Percentiles rank a stretch among this genome's conserved stretches.
Evolutionary conservation across 2,113 vertebrate genomes (phyloP).

Genomic region (Manacus vitellinus): DNA sequence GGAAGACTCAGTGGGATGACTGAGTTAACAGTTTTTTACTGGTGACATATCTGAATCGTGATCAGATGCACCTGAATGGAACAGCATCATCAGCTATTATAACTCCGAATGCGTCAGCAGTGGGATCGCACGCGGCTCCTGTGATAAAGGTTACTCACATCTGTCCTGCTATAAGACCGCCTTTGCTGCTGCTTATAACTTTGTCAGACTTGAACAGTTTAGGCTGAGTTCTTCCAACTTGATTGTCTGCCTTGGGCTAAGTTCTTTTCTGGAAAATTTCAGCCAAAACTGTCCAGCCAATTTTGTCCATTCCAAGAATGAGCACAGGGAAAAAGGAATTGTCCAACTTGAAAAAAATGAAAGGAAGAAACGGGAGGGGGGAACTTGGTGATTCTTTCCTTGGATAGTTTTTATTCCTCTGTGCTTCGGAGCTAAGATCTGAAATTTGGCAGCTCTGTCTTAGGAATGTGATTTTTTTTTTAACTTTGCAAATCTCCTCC

Average conservation of each 20-base stretch:
- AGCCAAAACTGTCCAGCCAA: constrained; percentile 20
- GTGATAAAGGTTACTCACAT: not conserved
- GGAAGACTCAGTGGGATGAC: constrained; percentile 53
- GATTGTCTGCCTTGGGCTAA: constrained; percentile 37
- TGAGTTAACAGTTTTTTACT: constrained; percentile 2
- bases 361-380: constrained; percentile 1
- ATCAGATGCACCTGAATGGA: constrained; percentile 22
- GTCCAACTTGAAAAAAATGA: constrained; percentile 35
- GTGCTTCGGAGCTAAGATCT: constrained; percentile 23
- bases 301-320: constrained; percentile 49
- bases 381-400: constrained; percentile 17
- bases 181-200: not conserved
- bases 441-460: constrained; percentile 47
- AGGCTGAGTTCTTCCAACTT: constrained; percentile 9
- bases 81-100: not conserved
- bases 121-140: not conserved
- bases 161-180: not conserved
- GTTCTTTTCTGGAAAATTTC: constrained; percentile 32
- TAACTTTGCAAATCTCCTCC: constrained; percentile 14
- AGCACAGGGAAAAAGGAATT: constrained; percentile 24
- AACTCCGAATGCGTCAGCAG: not conserved
- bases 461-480: not conserved
- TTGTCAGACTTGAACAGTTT: not conserved
- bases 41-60: not conserved
- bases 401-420: constrained; percentile 8